Base-by-base conservation (phyloP, 2,113 vertebrate species). In the Poecilia latipinna region DNA sequence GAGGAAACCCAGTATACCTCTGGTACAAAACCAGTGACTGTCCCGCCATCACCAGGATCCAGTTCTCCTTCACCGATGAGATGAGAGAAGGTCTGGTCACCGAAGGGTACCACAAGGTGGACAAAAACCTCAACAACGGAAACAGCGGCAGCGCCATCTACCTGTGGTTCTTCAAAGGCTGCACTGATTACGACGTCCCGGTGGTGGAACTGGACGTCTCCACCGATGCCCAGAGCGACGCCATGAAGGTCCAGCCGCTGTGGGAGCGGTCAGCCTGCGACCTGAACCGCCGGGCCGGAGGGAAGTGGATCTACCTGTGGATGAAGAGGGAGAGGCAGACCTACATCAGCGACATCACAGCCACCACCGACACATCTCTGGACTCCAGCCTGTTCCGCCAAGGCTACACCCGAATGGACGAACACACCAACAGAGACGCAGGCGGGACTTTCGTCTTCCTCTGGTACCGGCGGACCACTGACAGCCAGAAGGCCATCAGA, bases 241-340 rank as follows among this genome's bases (percentile, higher is more conserved):
- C 63, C 4, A 0, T 2, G 4, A 44, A 39, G 31, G 62, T 74
- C 3, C 29, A 29, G 0, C 0, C 2, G 0, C 0, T 0, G 33
- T 78, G 32, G 39, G 39, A 83, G 42, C 62, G 39, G 12, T 3
- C 42, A 39, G 13, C 62, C 70, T 78, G 61, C 32, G 26, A 74
- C 37, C 61, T 82, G 48, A 82, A 65, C 61, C 13, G 61, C 0
- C 0, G 3, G 0, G 6, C 1, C 26, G 3, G 0, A 24, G 72
- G 64, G 6, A 51, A 19, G 19, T 22, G 12, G 63, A 32, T 73
- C 65, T 11, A 61, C 4, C 6, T 33, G 44, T 78, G 75, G 75
- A 5, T 78, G 68, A 71, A 37, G 62, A 66, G 62, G 71, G 35
- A 61, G 48, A 42, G 32, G 0, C 32, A 28, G 12, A 57, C 35